Evolutionary conservation across 2,888 invertebrate species (phyloP).

Genomic region (Platycheirus albimanus): DNA sequence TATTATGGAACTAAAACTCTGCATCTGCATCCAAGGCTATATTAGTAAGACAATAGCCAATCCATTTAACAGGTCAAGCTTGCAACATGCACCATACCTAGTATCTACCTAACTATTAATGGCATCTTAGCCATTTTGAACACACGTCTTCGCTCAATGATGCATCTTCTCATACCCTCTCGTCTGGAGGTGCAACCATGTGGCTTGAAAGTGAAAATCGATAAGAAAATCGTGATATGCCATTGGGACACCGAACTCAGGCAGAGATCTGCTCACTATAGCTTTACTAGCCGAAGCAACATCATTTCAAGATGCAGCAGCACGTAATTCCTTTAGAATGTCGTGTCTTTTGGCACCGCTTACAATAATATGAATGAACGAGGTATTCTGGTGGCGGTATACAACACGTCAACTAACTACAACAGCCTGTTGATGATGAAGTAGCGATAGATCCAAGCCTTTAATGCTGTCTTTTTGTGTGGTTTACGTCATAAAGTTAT

Average conservation of each 20-base stretch:
- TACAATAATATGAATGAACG: slow-evolving; percentile 12
- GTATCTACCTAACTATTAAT: not conserved
- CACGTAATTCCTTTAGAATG: slow-evolving; percentile 20
- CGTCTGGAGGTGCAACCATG: slow-evolving; percentile 31
- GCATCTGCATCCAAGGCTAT: slow-evolving; percentile 20
- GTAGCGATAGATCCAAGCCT: slow-evolving; percentile 45
- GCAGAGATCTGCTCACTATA: slow-evolving; percentile 3
- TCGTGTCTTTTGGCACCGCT: slow-evolving; percentile 20
- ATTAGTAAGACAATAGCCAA: slow-evolving; percentile 29
- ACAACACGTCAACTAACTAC: slow-evolving; percentile 19
- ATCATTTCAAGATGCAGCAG: slow-evolving; percentile 22
- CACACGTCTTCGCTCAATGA: slow-evolving; percentile 24
- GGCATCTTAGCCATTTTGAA: slow-evolving; percentile 13
- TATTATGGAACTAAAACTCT: not conserved
- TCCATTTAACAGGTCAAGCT: slow-evolving; percentile 16
- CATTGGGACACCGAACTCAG: slow-evolving; percentile 59
- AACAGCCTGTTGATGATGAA: slow-evolving; percentile 18
- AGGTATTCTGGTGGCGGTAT: not conserved
- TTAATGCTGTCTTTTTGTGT: slow-evolving; percentile 24
- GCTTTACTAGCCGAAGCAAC: not conserved
- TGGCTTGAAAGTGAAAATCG: slow-evolving; percentile 65
- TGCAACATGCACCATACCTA: no score
- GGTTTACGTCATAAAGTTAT: slow-evolving; percentile 34
- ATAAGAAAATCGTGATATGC: slow-evolving; percentile 72
- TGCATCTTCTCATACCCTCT: slow-evolving; percentile 28